Conservation (phyloP, 1,140 invertebrate species). For the Tyrophagus putrescentiae region DNA sequence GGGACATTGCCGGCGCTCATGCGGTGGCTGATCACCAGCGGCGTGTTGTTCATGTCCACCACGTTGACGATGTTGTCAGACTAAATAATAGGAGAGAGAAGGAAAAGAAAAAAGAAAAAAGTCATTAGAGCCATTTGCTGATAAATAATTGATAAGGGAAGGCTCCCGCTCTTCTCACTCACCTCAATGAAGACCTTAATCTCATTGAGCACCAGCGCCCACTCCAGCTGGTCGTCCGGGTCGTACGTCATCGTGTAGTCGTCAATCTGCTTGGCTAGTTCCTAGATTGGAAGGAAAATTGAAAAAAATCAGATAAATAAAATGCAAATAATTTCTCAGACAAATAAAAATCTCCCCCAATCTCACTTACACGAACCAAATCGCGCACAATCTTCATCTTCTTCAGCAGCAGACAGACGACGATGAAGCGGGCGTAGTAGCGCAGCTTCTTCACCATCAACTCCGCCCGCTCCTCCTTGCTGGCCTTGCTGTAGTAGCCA, state of each 20-base stretch:
- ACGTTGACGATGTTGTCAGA: slow-evolving; percentile 76
- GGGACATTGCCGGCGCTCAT: slow-evolving; percentile 68
- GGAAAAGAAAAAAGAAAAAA: slow-evolving; percentile 8
- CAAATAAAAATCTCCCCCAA: slow-evolving; percentile 1
- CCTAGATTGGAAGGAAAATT: slow-evolving; percentile 34
- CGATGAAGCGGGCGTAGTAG: slow-evolving; percentile 91
- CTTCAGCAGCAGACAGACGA: slow-evolving; percentile 82
- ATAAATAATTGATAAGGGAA: neutral
- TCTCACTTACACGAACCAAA: slow-evolving; percentile 49
- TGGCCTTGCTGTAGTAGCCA: slow-evolving; percentile 83
- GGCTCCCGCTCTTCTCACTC: neutral
- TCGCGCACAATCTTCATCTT: slow-evolving; percentile 86
- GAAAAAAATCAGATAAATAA: slow-evolving; percentile 18
- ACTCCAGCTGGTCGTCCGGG: slow-evolving; percentile 89
- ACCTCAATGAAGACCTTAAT: slow-evolving; percentile 79
- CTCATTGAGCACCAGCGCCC: slow-evolving; percentile 83
- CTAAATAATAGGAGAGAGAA: slow-evolving; percentile 26
- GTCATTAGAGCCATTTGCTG: neutral
- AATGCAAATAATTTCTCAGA: slow-evolving; percentile 5
- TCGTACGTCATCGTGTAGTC: slow-evolving; percentile 89
- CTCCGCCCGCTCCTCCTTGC: slow-evolving; percentile 82
- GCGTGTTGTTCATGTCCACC: slow-evolving; percentile 48
- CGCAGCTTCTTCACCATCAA: slow-evolving; percentile 93
- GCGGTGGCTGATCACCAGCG: slow-evolving; percentile 38
- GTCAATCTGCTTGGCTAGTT: slow-evolving; percentile 61